A percentile compares a stretch with the other conserved stretches of the same genome.
phyloP scores from a whole-genome alignment of 2,113 vertebrate genomes.

The Oceanodroma tethys region DNA sequence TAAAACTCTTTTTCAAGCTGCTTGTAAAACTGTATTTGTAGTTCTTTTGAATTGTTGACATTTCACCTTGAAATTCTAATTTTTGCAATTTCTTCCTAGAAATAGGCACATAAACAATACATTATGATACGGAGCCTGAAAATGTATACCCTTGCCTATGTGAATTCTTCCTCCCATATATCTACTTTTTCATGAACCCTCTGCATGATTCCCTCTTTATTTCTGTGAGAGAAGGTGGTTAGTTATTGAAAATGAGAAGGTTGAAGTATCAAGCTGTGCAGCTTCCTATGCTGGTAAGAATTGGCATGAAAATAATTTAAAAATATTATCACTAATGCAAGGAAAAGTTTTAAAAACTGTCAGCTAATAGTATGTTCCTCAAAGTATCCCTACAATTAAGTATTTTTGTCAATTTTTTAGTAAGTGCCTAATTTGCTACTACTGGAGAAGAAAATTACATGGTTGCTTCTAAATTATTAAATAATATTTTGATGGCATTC shows the following conservation, averaged over 20 bases:
- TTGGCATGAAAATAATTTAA: not conserved
- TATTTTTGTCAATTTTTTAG: conserved; percentile 77
- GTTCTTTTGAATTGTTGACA: not conserved
- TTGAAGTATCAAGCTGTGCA: not conserved
- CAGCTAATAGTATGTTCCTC: conserved; percentile 52
- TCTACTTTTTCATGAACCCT: not conserved
- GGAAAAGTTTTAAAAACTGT: conserved; percentile 51
- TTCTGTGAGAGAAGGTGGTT: not conserved
- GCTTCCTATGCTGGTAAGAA: not conserved
- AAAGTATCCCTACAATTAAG: conserved; percentile 70
- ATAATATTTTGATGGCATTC: conserved; percentile 75
- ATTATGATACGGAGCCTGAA: not conserved
- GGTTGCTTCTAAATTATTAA: conserved; percentile 76
- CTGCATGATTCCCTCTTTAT: not conserved
- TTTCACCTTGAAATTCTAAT: not conserved
- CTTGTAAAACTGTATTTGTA: not conserved
- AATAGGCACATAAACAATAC: not conserved
- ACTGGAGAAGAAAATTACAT: conserved; percentile 72
- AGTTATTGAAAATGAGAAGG: not conserved
- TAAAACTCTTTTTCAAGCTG: not conserved
- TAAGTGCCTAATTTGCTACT: conserved; percentile 76
- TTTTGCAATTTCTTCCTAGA: not conserved
- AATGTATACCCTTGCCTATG: not conserved
- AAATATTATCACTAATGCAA: conserved; percentile 24
- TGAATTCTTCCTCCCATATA: not conserved